Evolutionary conservation across 2,797 vertebrate species (phyloP).

Genomic region (Bradypodion pumilum): DNA sequence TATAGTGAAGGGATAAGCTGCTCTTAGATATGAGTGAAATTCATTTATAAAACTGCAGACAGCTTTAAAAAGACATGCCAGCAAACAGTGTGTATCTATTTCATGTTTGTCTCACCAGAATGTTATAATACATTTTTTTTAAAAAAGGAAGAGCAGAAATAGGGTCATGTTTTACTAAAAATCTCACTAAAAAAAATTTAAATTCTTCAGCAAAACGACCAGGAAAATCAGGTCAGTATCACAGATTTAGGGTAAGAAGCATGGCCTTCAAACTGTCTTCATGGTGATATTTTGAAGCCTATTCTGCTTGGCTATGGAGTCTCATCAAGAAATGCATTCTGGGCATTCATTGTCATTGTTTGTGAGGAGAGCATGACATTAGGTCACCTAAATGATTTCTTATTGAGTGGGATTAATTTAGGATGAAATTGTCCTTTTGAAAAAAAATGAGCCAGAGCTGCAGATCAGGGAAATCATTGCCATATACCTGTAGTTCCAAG

Average conservation of each 20-base stretch:
- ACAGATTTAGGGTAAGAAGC: background rate
- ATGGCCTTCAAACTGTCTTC: background rate
- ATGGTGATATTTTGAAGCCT: background rate
- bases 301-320: background rate
- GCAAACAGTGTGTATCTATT: constrained; percentile 27
- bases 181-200: background rate
- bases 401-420: background rate
- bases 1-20: constrained; percentile 56
- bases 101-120: constrained; percentile 19
- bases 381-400: background rate
- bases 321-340: background rate
- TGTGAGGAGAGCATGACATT: background rate
- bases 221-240: background rate
- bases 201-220: background rate
- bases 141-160: background rate
- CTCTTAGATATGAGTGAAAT: constrained; percentile 53
- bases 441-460: background rate
- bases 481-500: no score
- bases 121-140: constrained; percentile 9
- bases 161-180: background rate
- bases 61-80: background rate
- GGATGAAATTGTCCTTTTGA: background rate
- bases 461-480: background rate
- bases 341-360: background rate
- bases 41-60: constrained; percentile 55